phyloP scores from a whole-genome alignment of 1,140 invertebrate species.

The Nephila pilipes region DNA sequence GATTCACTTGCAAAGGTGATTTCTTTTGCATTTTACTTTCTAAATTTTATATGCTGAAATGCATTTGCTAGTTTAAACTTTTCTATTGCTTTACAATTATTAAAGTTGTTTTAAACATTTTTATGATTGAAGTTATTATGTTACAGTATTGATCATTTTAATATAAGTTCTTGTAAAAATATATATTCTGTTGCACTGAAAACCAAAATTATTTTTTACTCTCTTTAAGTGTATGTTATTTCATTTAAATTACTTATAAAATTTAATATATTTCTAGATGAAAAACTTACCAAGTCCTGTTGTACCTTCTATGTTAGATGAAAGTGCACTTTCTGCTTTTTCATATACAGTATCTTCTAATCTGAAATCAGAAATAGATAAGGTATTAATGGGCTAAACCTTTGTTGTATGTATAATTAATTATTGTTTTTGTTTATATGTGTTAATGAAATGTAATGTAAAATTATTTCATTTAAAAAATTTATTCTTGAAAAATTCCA shows the following conservation, averaged over 20 bases:
- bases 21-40: not conserved
- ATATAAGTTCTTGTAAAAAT: too few relatives aligned
- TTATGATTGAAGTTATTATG: too few relatives aligned
- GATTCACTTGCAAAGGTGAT: not conserved
- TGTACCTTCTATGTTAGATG: slow-evolving; percentile 52
- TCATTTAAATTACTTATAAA: not conserved
- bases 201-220: too few relatives aligned
- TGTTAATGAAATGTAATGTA: not conserved
- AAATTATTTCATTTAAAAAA: not conserved
- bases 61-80: not conserved
- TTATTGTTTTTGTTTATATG: too few relatives aligned
- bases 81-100: not conserved
- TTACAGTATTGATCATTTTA: too few relatives aligned
- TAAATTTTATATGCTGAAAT: not conserved
- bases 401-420: not conserved
- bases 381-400: not conserved
- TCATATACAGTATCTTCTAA: not conserved
- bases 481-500: too few relatives aligned
- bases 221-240: not conserved
- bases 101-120: too few relatives aligned
- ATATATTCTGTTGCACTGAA: too few relatives aligned
- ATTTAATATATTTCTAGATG: not conserved
- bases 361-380: not conserved
- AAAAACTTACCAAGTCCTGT: slow-evolving; percentile 29
- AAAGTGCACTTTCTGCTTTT: slow-evolving; percentile 56